Evolutionary conservation across 2,888 invertebrate genomes (phyloP), one percentile per base, ranked within the genome.

Genomic region (Acleris sparsana): DNA sequence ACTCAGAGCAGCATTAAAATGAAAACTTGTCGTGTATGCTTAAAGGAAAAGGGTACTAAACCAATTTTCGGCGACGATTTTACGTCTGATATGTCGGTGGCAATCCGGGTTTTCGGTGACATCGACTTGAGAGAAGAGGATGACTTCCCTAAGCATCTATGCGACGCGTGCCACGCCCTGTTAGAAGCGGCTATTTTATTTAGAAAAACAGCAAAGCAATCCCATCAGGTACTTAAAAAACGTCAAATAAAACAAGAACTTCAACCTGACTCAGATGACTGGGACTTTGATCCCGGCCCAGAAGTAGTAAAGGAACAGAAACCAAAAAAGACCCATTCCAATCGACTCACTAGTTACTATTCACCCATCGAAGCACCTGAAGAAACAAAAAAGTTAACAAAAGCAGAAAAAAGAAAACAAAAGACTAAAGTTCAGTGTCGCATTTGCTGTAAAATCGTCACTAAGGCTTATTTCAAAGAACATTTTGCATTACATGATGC

Each of bases 111-210:
- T 6, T 62, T 70, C 43, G 65, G 65, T 11, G 60, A 68, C 56
- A 68, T 70, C n/a, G 65, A 70, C 13, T 33, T 70, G 11, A 53
- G 49, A 53, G 56, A 68, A 64, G 63, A 70, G 13, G 68, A 69
- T 18, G 68, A 67, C 6, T 70, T 52, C 17, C 70, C 70, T 3
- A 70, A 69, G 52, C 55, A 39, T 44, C 44, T 70, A 22, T 70
- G 70, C 18, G 55, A 63, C n/a, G 58, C 57, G 5, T 70, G 70
- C 51, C 33, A 64, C 46, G 55, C 53, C 20, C 39, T 70, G 44
- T 57, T 70, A 25, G 51, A 68, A 51, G 63, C 63, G 13, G 70
- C 70, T 52, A 61, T 70, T 20, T 46, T 63, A 48, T 69, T 70
- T 16, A 61, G 68, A 44, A 69, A 66, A 59, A 63, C 60, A 4